These are phyloP conservation scores for Muraenolepis orangiensis DNA, from an alignment of 2,797 vertebrate genomes.

Conservation along the genomic window DNA sequence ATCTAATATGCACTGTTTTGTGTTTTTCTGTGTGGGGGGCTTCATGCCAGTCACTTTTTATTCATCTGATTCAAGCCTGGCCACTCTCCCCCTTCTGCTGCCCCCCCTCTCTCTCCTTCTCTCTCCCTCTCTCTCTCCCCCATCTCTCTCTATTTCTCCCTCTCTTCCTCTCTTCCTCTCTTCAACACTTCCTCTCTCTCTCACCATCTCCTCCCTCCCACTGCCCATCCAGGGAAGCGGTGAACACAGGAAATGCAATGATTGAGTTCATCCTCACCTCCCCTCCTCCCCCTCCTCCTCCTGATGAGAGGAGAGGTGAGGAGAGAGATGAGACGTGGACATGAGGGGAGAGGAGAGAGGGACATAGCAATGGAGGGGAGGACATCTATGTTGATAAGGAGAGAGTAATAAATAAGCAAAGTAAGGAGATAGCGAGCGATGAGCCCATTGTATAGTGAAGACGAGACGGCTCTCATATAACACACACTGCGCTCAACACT, in stretches of 20 bases:
- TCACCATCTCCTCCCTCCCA: constrained; percentile 10
- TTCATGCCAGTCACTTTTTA: constrained; percentile 30
- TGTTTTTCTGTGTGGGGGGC: background rate
- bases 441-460: too few relatives aligned
- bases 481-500: too few relatives aligned
- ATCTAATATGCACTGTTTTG: constrained; percentile 30
- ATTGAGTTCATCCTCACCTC: constrained; percentile 42
- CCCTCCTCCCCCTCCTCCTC: constrained; percentile 6
- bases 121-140: constrained; percentile 25
- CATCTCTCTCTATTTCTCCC: constrained; percentile 23
- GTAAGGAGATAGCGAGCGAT: too few relatives aligned
- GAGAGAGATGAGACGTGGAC: background rate
- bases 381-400: constrained; percentile 20
- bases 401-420: too few relatives aligned
- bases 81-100: background rate
- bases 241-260: constrained; percentile 38
- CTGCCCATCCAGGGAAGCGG: constrained; percentile 37
- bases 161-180: constrained; percentile 18
- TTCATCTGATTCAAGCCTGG: constrained; percentile 25
- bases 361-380: too few relatives aligned
- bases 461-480: too few relatives aligned
- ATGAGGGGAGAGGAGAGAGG: background rate
- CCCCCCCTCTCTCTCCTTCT: constrained; percentile 1
- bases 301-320: constrained; percentile 20
- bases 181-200: constrained; percentile 21